phyloP scores from a whole-genome alignment of 2,113 vertebrate genomes.

The Gobiocypris rarus region DNA sequence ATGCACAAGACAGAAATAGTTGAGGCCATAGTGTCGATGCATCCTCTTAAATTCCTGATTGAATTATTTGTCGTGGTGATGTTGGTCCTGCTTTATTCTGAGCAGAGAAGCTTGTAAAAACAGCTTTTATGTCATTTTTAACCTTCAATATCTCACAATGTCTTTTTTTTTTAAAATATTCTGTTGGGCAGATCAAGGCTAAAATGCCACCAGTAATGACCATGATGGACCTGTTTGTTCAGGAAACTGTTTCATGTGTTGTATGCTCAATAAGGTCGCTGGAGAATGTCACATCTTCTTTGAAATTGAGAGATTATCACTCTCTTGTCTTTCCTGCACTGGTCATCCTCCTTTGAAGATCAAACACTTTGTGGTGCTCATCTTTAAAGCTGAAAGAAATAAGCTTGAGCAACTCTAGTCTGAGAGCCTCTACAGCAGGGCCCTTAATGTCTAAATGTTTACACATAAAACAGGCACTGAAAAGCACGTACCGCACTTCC shows the following conservation, averaged over 20 bases:
- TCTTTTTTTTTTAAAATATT: constrained; percentile 15
- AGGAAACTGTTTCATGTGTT: constrained; percentile 7
- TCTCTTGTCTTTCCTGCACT: constrained; percentile 16
- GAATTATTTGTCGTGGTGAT: background rate
- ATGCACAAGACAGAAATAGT: too few species aligned
- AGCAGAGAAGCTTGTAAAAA: background rate
- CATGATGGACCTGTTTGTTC: constrained; percentile 14
- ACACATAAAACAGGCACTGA: background rate
- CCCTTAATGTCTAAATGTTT: background rate
- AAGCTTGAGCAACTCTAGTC: background rate
- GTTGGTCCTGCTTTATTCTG: background rate
- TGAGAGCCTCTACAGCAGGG: background rate
- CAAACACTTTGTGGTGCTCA: constrained; percentile 10
- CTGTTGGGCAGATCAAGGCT: constrained; percentile 17
- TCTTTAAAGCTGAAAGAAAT: constrained; percentile 25
- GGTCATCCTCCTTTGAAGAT: constrained; percentile 36
- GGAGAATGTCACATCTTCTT: constrained; percentile 38
- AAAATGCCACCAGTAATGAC: constrained; percentile 36
- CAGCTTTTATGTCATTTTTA: background rate
- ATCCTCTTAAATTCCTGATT: background rate
- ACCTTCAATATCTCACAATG: background rate
- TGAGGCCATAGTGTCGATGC: background rate
- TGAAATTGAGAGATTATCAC: constrained; percentile 19
- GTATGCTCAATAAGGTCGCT: background rate
- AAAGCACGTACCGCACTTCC: background rate